Base-by-base conservation (phyloP, 2,888 invertebrate genomes). In the Amiota minor region DNA sequence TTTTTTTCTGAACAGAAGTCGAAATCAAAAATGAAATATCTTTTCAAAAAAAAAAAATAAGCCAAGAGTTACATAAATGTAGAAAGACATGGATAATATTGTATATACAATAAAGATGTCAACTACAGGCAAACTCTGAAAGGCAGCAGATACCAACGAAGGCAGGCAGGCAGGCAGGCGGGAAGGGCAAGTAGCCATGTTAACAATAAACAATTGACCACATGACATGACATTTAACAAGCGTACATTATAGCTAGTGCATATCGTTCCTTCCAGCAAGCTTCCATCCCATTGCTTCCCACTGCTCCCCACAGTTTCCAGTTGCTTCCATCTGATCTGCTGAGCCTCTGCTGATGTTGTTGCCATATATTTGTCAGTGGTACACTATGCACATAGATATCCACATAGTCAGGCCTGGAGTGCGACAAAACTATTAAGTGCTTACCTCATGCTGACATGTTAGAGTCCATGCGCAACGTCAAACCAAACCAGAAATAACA, bases 191-290 rank as follows among this genome's bases (percentile, higher is more conserved):
- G 61, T 72, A 72, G 47, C 61, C 77, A 74, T 83, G 84, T 81
- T 77, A 79, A 77, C 85, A 78, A 83, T 83, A 80, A 80, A 85
- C 79, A 81, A 82, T 83, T 80, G 82, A 85, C 84, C 85, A 74
- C 77, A 78, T 64, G 76, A 83, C 70, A 70, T 68, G 67, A 68
- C 67, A 68, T 68, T 50, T 68, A 68, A 68, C 67, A 68, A 68
- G 67, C 50, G 67, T 50, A 68, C 67, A 68, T 68, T 68, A 68
- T 50, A 68, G 67, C 50, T 23, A 68, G 23, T 62, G 62, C 18
- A 68, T 35, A 53, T 53, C 20, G 50, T 11, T 35, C 6, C 35
- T 35, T 35, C 35, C 46, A 11, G 20, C 46, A 47, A 14, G 9
- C 65, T 16, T 16, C 46, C 16, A n/a, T 46, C 45, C 16, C 45